These are phyloP conservation scores for Megaceryle maxima DNA, from an alignment of 2,113 vertebrate genomes.

Conservation along the genomic window DNA sequence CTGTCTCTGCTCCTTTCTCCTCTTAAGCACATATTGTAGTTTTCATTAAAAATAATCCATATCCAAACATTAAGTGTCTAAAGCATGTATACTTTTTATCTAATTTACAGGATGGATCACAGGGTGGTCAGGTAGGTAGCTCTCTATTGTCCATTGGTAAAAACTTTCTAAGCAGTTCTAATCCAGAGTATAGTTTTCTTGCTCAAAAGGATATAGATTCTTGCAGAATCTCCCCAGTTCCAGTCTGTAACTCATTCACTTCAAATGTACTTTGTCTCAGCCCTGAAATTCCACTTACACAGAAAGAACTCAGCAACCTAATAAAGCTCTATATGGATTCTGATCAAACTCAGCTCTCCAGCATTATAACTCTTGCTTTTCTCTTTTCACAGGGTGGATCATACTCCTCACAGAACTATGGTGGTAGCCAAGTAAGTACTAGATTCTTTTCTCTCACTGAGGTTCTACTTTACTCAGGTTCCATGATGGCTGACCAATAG, in stretches of 20 bases:
- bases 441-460: background rate
- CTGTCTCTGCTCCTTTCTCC: background rate
- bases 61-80: background rate
- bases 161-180: background rate
- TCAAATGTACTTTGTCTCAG: background rate
- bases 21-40: background rate
- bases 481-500: background rate
- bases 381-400: background rate
- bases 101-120: conserved; percentile 18
- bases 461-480: background rate
- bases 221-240: background rate
- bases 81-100: background rate
- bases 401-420: conserved; percentile 17
- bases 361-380: background rate
- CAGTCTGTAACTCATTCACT: background rate
- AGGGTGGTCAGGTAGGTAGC: background rate
- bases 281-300: background rate
- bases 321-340: background rate
- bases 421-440: conserved; percentile 9
- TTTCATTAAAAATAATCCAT: background rate
- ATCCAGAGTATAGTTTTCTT: background rate
- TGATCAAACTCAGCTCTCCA: background rate
- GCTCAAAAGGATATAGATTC: background rate
- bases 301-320: background rate
- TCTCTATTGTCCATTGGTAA: background rate